Conservation (phyloP, 2,888 invertebrate genomes). For the Phortica magna region DNA sequence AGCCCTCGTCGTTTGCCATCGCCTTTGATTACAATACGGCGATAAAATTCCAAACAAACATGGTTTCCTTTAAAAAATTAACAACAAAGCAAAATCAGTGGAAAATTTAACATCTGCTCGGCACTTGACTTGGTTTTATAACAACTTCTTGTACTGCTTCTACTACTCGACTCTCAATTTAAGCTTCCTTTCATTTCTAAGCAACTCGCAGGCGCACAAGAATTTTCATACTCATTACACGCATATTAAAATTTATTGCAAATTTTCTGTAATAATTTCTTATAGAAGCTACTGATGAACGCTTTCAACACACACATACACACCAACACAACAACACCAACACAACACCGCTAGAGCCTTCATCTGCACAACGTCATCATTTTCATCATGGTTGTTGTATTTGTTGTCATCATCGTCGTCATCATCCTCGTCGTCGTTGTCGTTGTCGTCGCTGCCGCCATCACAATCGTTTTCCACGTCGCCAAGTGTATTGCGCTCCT, state of each 20-base stretch:
- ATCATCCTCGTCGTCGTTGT: background rate
- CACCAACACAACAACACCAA: background rate
- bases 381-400: too few species aligned
- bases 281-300: constrained; percentile 61
- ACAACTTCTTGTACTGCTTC: background rate
- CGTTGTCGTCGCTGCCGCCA: background rate
- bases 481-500: constrained; percentile 34
- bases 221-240: constrained; percentile 66
- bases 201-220: background rate
- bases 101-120: constrained; percentile 29
- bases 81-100: constrained; percentile 14
- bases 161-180: constrained; percentile 12
- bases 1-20: background rate
- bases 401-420: background rate
- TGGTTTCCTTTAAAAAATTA: constrained; percentile 9
- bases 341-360: background rate
- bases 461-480: constrained; percentile 22
- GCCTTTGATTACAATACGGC: constrained; percentile 14
- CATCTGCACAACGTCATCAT: too few species aligned
- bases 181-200: background rate
- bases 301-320: constrained; percentile 23
- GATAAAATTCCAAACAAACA: constrained; percentile 16
- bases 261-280: constrained; percentile 67
- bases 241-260: constrained; percentile 73
- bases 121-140: constrained; percentile 1